A percentile compares a stretch with the other conserved stretches of the same genome.
Conservation (phyloP, 2,113 vertebrate species). For the Scomber japonicus region DNA sequence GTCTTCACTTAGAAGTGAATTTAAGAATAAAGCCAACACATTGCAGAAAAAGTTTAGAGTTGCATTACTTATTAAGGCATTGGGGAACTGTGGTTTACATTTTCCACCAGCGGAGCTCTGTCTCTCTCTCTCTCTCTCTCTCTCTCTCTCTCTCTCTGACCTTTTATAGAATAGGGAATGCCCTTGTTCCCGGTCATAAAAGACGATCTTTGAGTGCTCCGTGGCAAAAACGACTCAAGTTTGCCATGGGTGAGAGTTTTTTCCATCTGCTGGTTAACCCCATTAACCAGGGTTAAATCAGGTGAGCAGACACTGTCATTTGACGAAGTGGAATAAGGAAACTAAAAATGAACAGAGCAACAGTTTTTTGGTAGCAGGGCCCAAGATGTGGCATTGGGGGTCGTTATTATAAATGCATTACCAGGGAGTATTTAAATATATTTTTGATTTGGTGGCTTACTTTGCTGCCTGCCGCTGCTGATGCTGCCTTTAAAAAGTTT, state of each 20-base stretch:
- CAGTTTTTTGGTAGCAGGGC: background rate
- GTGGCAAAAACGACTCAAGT: slow-evolving; percentile 28
- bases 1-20: background rate
- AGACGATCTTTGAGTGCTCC: slow-evolving; percentile 37
- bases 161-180: slow-evolving; percentile 35
- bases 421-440: slow-evolving; percentile 5
- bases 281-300: slow-evolving; percentile 8
- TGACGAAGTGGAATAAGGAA: background rate
- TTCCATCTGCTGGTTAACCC: slow-evolving; percentile 58
- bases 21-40: too few species aligned
- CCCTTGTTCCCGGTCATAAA: slow-evolving; percentile 54
- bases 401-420: background rate
- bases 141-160: slow-evolving; percentile 6
- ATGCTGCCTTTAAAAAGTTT: slow-evolving; percentile 6
- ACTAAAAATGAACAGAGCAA: slow-evolving; percentile 8
- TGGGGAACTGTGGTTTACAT: background rate
- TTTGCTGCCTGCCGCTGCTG: background rate
- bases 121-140: background rate
- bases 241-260: slow-evolving; percentile 33
- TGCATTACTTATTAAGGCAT: background rate
- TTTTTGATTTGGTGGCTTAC: slow-evolving; percentile 11
- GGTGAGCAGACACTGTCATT: background rate
- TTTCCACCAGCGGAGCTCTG: slow-evolving; percentile 2
- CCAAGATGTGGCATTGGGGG: background rate
- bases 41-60: background rate